phyloP scores from a whole-genome alignment of 2,888 invertebrate species.

The Dolomedes plantarius region DNA sequence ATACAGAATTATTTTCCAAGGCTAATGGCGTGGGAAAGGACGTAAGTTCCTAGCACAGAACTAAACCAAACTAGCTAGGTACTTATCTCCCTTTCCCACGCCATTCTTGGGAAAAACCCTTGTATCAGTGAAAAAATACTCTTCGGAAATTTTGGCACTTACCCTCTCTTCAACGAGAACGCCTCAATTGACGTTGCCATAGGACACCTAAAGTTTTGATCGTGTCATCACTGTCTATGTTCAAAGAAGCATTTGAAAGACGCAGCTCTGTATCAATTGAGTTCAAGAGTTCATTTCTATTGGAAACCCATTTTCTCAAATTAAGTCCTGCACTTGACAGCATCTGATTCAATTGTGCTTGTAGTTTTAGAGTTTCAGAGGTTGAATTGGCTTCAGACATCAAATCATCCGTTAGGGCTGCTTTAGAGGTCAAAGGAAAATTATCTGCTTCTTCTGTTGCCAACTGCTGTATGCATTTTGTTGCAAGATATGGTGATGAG shows the following conservation, averaged over 20 bases:
- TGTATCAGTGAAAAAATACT: no score
- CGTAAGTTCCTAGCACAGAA: no score
- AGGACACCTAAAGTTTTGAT: constrained; percentile 38
- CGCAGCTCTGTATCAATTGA: not conserved
- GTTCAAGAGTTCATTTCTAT: not conserved
- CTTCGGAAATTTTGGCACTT: no score
- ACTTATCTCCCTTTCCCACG: no score
- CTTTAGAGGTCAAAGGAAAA: constrained; percentile 60
- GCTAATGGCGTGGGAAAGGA: no score
- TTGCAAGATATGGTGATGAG: constrained; percentile 74
- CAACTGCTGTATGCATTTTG: constrained; percentile 72
- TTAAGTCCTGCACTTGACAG: not conserved
- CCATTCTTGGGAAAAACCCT: no score
- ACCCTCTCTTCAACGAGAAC: no score
- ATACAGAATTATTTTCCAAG: no score
- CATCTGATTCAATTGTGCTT: not conserved
- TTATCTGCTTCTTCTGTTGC: constrained; percentile 73
- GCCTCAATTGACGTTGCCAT: no score
- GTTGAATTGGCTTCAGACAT: constrained; percentile 74
- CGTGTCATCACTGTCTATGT: no score
- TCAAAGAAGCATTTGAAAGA: no score
- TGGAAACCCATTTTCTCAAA: constrained; percentile 20
- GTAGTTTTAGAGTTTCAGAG: constrained; percentile 45
- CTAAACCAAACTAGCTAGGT: no score
- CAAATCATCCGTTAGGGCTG: constrained; percentile 74